Evolutionary conservation across 2,888 invertebrate genomes (phyloP), one percentile per base, ranked within the genome.

Genomic region (Caprella mutica): DNA sequence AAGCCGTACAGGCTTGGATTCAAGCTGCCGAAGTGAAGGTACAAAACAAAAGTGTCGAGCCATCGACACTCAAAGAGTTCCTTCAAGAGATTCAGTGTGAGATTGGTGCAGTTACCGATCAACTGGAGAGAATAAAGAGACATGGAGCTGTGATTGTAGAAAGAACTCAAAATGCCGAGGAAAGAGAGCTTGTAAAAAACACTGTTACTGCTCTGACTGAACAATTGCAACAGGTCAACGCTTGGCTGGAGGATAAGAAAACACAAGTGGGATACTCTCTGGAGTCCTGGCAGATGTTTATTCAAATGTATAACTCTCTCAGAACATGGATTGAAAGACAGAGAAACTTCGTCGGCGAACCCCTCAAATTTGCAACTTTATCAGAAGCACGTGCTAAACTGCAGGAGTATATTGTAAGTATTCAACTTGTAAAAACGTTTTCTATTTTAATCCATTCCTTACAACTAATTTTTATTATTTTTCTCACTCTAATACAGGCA

Each of bases 251-350:
- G 35, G 58, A 64, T 26, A 59, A 64, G 55, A 64, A 64, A 27
- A 57, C 56, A 2, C 64, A 75, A 72, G 84, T 90, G 35, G 86
- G 85, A 54, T 89, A 90, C 70, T 85, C 86, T 60, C 78, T 91
- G 68, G 91, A 91, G 69, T 86, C 90, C 26, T 90, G 89, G 80
- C 83, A 87, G 66, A 78, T 86, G 59, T 92, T 92, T 79, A 79
- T 88, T 68, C 80, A 84, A 59, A 76, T 91, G 65, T 82, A 90
- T 69, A 84, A 86, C 71, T 80, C 83, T 67, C 86, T 91, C 44
- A 82, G 85, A 74, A 75, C 79, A 56, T 92, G 91, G 91, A 84
- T 84, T 38, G 80, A 82, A 65, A 88, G 88, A 68, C 89, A 89
- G 73, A 81, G 80, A 68, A 76, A 78, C 58, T 88, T 91, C 78